A percentile compares a stretch with the other conserved stretches of the same genome.
Conservation (phyloP, 2,888 invertebrate genomes). For the Erebia aethiops region DNA sequence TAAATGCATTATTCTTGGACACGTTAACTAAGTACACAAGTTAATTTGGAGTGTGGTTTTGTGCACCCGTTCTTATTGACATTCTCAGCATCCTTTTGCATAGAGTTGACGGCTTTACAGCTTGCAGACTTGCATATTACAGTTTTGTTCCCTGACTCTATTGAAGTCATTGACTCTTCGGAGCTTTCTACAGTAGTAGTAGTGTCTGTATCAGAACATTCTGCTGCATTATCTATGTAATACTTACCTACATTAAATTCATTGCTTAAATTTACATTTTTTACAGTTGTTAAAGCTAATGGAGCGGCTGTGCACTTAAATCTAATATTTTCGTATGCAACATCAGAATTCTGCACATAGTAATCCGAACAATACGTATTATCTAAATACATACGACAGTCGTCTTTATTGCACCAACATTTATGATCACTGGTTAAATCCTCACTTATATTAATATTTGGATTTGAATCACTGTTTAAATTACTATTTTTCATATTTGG, state of each 20-base stretch:
- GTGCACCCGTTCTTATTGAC: slow-evolving; percentile 23
- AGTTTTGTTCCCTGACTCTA: slow-evolving; percentile 48
- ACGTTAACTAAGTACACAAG: slow-evolving; percentile 37
- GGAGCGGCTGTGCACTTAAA: background rate
- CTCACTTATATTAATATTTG: background rate
- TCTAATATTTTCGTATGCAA: slow-evolving; percentile 8
- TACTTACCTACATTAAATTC: background rate
- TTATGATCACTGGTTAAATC: slow-evolving; percentile 1
- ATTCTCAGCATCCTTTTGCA: slow-evolving; percentile 26
- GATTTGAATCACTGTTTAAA: slow-evolving; percentile 1
- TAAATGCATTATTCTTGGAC: background rate
- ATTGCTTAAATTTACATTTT: slow-evolving; percentile 6
- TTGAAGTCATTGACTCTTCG: slow-evolving; percentile 41
- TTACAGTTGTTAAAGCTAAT: background rate
- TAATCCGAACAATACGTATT: slow-evolving; percentile 22
- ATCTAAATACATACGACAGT: slow-evolving; percentile 27
- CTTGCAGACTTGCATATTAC: slow-evolving; percentile 48
- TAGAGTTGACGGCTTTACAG: slow-evolving; percentile 23
- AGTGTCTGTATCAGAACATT: slow-evolving; percentile 27
- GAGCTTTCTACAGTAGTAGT: slow-evolving; percentile 24
- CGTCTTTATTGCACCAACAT: slow-evolving; percentile 32
- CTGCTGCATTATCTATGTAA: background rate
- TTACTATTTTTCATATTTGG: background rate
- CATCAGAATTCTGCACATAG: slow-evolving; percentile 18
- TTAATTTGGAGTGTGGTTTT: slow-evolving; percentile 29